Conservation (phyloP, 2,113 vertebrate genomes). For the Origma solitaria region DNA sequence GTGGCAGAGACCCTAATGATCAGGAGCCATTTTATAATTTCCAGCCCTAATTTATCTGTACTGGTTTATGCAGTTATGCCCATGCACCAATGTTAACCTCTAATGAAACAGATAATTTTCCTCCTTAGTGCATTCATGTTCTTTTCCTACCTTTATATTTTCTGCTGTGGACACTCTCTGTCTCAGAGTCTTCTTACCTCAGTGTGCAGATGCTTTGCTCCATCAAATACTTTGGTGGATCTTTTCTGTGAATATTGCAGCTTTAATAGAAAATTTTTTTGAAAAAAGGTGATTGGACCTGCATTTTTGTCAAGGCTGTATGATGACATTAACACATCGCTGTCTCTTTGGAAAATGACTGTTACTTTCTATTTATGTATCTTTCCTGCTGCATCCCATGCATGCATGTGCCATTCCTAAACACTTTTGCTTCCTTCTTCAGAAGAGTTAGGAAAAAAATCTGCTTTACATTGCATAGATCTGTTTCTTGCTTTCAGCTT, state of each 20-base stretch:
- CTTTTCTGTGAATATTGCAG: not conserved
- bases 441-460: not conserved
- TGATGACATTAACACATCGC: not conserved
- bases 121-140: not conserved
- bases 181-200: not conserved
- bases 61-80: not conserved
- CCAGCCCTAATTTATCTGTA: not conserved
- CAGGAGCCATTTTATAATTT: not conserved
- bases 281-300: not conserved
- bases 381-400: not conserved
- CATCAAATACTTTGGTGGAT: not conserved
- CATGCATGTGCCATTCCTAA: not conserved
- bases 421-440: not conserved
- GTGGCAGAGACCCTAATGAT: not conserved
- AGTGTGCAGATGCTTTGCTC: not conserved
- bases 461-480: not conserved
- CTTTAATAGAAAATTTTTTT: not conserved
- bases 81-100: not conserved
- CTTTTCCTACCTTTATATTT: not conserved
- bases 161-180: not conserved
- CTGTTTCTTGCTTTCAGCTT: not conserved
- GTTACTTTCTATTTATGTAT: not conserved
- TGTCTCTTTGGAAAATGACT: not conserved
- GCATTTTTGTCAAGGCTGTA: not conserved
- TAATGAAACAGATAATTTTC: not conserved